Percentiles rank a stretch among this genome's conserved stretches.
Evolutionary conservation across 1,140 invertebrate species (phyloP).

Genomic region (Euglossa dilemma): DNA sequence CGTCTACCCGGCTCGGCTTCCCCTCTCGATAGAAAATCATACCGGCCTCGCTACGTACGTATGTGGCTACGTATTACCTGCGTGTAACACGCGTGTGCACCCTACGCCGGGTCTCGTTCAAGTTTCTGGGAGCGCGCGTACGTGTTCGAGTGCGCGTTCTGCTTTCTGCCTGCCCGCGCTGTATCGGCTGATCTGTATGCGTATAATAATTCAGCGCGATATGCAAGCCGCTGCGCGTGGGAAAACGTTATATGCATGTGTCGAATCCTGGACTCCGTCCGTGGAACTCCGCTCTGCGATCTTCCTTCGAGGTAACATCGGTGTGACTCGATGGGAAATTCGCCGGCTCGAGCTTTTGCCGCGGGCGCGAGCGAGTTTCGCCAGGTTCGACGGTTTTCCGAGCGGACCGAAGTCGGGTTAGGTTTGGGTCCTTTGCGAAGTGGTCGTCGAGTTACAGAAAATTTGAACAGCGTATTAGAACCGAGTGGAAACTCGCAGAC

Average conservation of each 20-base stretch:
- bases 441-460: too few relatives aligned
- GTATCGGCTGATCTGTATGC: conserved; percentile 50
- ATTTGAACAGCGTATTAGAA: too few relatives aligned
- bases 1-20: conserved; percentile 29
- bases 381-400: too few relatives aligned
- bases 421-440: too few relatives aligned
- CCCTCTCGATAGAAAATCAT: conserved; percentile 42
- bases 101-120: conserved; percentile 14
- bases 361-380: too few relatives aligned
- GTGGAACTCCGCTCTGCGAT: neutral
- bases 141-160: conserved; percentile 51
- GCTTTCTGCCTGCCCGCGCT: conserved; percentile 38
- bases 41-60: neutral
- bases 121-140: conserved; percentile 43
- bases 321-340: too few relatives aligned
- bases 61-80: too few relatives aligned
- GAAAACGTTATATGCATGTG: conserved; percentile 38
- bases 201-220: conserved; percentile 52
- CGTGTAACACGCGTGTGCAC: neutral
- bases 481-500: too few relatives aligned
- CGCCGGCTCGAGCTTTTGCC: too few relatives aligned
- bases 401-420: too few relatives aligned
- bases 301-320: neutral
- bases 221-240: conserved; percentile 40
- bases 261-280: conserved; percentile 28